A percentile compares a stretch with the other conserved stretches of the same genome.
phyloP scores from a whole-genome alignment of 2,888 invertebrate species.

The Cryptocephalus primarius region DNA sequence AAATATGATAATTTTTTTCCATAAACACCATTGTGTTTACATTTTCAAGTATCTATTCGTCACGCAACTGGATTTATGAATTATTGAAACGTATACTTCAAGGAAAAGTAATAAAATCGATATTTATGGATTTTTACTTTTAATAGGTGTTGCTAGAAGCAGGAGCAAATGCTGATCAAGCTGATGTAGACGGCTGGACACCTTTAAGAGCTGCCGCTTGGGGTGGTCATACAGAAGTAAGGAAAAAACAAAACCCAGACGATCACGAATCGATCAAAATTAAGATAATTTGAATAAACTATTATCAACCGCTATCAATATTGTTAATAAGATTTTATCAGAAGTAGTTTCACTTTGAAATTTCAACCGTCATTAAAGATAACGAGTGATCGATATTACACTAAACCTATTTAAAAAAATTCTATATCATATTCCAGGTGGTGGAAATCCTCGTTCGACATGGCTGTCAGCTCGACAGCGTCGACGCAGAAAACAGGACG shows the following conservation, averaged over 20 bases:
- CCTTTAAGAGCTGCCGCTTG: constrained; percentile 86
- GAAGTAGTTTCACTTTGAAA: too few relatives aligned
- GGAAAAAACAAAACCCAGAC: background rate
- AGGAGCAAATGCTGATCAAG: constrained; percentile 62
- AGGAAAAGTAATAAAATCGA: too few relatives aligned
- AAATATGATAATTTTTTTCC: background rate
- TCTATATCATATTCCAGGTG: constrained; percentile 40
- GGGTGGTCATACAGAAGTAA: constrained; percentile 84
- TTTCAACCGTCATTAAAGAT: too few relatives aligned
- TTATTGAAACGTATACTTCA: too few relatives aligned
- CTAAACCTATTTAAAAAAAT: background rate
- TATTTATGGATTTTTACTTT: too few relatives aligned
- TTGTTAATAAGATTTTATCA: too few relatives aligned
- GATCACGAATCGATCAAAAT: background rate
- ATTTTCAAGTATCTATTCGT: too few relatives aligned
- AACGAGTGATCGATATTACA: too few relatives aligned
- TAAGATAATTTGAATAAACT: too few relatives aligned
- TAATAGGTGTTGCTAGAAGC: constrained; percentile 41
- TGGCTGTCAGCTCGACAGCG: constrained; percentile 76
- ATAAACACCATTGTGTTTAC: too few relatives aligned
- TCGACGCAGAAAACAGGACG: constrained; percentile 80
- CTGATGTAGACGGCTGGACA: constrained; percentile 82
- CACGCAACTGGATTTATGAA: too few relatives aligned
- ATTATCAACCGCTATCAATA: too few relatives aligned
- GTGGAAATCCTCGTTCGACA: constrained; percentile 68